phyloP scores from a whole-genome alignment of 2,113 vertebrate species.

The Sus scrofa region DNA sequence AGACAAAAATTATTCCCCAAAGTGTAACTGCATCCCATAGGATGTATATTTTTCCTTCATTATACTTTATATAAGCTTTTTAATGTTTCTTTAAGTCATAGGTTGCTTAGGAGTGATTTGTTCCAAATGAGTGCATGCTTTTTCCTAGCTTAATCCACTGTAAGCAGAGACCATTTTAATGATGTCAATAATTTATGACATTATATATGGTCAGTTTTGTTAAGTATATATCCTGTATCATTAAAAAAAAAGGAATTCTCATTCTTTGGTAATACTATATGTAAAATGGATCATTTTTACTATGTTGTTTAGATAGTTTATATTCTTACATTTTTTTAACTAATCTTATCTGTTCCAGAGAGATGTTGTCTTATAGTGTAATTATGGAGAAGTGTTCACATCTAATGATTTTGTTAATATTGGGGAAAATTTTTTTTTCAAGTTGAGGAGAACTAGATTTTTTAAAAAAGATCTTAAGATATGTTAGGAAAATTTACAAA shows the following conservation, averaged over 20 bases:
- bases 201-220: not conserved
- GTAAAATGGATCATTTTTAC: not conserved
- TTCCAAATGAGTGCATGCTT: not conserved
- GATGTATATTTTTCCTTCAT: not conserved
- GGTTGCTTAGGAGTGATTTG: not conserved
- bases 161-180: not conserved
- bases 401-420: not conserved
- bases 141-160: not conserved
- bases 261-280: not conserved
- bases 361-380: not conserved
- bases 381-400: not conserved
- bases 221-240: not conserved
- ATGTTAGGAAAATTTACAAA: not conserved
- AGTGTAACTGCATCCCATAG: not conserved
- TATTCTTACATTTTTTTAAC: not conserved
- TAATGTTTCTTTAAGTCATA: not conserved
- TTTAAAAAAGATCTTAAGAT: not conserved
- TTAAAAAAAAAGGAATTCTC: not conserved
- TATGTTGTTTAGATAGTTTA: not conserved
- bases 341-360: not conserved
- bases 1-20: not conserved
- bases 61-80: constrained; percentile 5
- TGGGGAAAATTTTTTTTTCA: not conserved
- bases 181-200: not conserved
- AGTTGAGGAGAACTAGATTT: not conserved